Evolutionary conservation across 2,113 vertebrate genomes (phyloP), one percentile per base, ranked within the genome.

Genomic region (Sapajus apella): DNA sequence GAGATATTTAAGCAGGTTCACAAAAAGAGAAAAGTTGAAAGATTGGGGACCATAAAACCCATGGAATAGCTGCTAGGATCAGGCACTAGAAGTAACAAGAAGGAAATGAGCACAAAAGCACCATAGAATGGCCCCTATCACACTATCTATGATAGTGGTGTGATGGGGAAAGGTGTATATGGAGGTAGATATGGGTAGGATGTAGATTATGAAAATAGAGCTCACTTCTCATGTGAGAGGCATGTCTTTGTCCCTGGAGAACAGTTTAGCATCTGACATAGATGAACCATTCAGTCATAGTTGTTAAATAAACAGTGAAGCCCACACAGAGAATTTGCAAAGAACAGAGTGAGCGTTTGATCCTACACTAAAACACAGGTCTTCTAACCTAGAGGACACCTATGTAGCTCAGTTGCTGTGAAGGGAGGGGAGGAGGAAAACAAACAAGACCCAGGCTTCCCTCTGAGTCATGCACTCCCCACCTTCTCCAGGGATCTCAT

Each of bases 401-500:
- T 72, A 10, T 47, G 43, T 80, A 80, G 3, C 43, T 73, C 84
- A 91, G 8, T 8, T 32, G 47, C 16, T 14, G 14, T 35, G 20
- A n/a, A 61, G 32, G 37, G 1, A 9, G 21, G 73, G 14, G 4
- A n/a, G 20, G 75, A 64, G n/a, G 79, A 66, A 77, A n/a, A 18
- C 37, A 75, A 77, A 80, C 9, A 85, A 91, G n/a, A 25, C 3
- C 8, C 16, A 96, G 66, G 8, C 47, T 95, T 88, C 52, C 32
- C 70, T 94, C 56, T 55, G 50, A 92, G 25, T 73, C 66, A 52
- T 83, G 70, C 47, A 58, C 61, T 37, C 25, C 25, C 55, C 82
- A 43, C 47, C 84, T 56, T 85, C 98, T 93, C 97, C 84, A 94
- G 95, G 83, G 97, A 96, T 82, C 94, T 97, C 91, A 98, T 98